Base-by-base conservation (phyloP, 2,113 vertebrate species). In the Urocitellus parryii region DNA sequence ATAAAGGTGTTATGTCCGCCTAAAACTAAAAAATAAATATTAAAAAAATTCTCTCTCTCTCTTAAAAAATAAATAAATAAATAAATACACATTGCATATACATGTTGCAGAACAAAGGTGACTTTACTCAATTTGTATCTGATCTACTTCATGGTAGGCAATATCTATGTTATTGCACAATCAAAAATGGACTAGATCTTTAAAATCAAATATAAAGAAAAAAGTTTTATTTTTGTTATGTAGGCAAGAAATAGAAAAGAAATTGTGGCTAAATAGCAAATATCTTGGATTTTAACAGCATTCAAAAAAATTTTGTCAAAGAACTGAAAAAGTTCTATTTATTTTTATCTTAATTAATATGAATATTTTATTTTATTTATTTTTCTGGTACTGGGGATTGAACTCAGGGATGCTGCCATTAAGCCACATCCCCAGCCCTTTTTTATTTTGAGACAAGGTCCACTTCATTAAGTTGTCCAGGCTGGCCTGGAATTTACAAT, bases 251-350 rank as follows among this genome's bases (percentile, higher is more conserved):
- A 90, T 22, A 91, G 25, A 94, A 42, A 85, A 67, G 48, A 88
- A 91, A 94, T 84, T 91, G 34, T 96, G 61, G 48, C 68, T 87
- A 87, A 82, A 85, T 48, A 25, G n/a, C 68, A 78, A 94, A 51
- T 70, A 72, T 13, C 45, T 5, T 83, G 27, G 14, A 61, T 91
- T 56, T 88, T 88, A 96, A 80, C 27, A 89, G 88, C 20, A 42
- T 93, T 88, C 94, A 78, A 96, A 65, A 92, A 4, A 25, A 88
- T 81, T 96, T 61, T 90, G 53, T 34, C 58, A 94, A 96, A 96
- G 18, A 91, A 79, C 3, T 81, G 48, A 51, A 2, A 84, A 94
- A 72, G 24, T 88, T 93, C n/a, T 53, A 34, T 80, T 95, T 76
- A 83, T 51, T 37, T 92, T 92, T 78, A 74, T 63, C 45, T 58